Conservation (phyloP, 2,113 vertebrate genomes). For the Cynoglossus semilaevis region DNA sequence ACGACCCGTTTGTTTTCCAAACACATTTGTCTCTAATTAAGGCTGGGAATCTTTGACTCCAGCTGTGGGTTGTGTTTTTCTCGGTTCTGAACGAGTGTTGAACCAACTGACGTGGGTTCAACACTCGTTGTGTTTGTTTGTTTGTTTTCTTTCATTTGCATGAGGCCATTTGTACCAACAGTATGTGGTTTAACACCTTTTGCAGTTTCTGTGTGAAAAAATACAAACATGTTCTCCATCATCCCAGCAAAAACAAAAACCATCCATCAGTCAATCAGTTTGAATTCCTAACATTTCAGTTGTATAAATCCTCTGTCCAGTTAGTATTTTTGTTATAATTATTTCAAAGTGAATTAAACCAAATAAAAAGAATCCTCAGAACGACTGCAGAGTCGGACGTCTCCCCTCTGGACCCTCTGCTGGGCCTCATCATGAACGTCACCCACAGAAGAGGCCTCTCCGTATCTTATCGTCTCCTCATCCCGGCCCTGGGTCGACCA, state of each 20-base stretch:
- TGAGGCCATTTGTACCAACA: background rate
- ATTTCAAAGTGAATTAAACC: too few relatives aligned
- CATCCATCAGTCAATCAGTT: background rate
- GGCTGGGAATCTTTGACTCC: background rate
- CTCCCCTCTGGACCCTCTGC: slow-evolving; percentile 6
- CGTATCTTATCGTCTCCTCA: slow-evolving; percentile 67
- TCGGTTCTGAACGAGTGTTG: background rate
- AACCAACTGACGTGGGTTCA: background rate
- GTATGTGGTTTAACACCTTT: background rate
- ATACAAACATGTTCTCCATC: background rate
- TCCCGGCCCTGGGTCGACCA: slow-evolving; percentile 34
- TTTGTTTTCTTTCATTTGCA: background rate
- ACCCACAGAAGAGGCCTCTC: slow-evolving; percentile 36
- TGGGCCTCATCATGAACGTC: slow-evolving; percentile 41
- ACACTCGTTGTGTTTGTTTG: background rate
- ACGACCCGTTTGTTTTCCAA: background rate
- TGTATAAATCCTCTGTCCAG: too few relatives aligned
- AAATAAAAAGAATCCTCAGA: too few relatives aligned
- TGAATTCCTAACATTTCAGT: background rate
- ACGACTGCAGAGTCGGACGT: too few relatives aligned
- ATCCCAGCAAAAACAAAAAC: background rate
- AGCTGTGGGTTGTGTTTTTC: background rate
- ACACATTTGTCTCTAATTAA: background rate
- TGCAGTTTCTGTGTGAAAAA: background rate
- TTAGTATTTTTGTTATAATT: too few relatives aligned